Percentiles rank a stretch among this genome's conserved stretches.
Evolutionary conservation across 2,888 invertebrate genomes (phyloP).

Genomic region (Horisme vitalbata): DNA sequence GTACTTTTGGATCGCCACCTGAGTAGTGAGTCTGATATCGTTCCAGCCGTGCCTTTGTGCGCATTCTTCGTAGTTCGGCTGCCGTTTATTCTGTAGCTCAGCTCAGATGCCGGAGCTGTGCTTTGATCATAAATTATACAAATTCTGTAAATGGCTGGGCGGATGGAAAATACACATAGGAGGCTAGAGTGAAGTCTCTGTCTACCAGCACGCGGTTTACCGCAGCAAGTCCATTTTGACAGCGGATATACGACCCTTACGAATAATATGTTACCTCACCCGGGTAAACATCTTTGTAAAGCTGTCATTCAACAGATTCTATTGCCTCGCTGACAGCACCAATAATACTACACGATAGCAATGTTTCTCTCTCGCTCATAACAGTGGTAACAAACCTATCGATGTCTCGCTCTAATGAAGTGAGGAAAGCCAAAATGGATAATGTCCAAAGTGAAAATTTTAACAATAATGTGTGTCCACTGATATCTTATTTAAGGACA

Average conservation of each 20-base stretch:
- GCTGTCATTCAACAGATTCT: slow-evolving; percentile 10
- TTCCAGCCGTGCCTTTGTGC: background rate
- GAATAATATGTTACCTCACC: too few species aligned
- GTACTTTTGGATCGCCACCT: too few species aligned
- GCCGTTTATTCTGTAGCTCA: slow-evolving; percentile 1
- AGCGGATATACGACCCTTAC: too few species aligned
- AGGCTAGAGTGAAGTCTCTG: too few species aligned
- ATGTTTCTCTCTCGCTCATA: slow-evolving; percentile 7
- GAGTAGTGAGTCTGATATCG: background rate
- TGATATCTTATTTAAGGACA: background rate
- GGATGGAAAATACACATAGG: background rate
- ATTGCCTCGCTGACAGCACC: slow-evolving; percentile 27
- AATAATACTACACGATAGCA: slow-evolving; percentile 13
- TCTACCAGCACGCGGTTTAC: too few species aligned
- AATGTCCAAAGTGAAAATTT: slow-evolving; percentile 15
- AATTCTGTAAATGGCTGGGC: background rate
- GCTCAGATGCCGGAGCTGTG: background rate
- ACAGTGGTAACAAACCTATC: background rate
- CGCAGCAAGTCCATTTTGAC: too few species aligned
- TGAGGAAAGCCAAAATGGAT: slow-evolving; percentile 13
- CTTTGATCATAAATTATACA: background rate
- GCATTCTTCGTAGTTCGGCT: slow-evolving; percentile 5
- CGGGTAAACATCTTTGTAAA: slow-evolving; percentile 1
- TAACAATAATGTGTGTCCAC: slow-evolving; percentile 2
- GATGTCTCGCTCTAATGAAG: slow-evolving; percentile 15